phyloP scores from a whole-genome alignment of 2,888 invertebrate species.

The Clistopyga incitator region DNA sequence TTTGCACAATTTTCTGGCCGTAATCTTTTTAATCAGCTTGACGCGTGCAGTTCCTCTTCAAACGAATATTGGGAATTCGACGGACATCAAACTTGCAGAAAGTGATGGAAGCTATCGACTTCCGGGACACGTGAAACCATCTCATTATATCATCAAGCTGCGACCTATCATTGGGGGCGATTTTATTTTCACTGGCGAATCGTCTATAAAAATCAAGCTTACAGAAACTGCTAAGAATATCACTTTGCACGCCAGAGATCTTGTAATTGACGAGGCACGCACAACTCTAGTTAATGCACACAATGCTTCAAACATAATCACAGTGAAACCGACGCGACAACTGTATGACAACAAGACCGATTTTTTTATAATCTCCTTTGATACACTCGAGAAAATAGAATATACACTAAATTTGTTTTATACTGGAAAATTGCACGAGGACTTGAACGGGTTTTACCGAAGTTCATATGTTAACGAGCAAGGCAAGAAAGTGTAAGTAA shows the following conservation, averaged over 20 bases:
- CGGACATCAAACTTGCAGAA: background rate
- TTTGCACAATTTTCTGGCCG: background rate
- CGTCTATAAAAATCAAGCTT: slow-evolving; percentile 25
- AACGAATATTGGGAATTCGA: background rate
- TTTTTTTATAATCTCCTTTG: slow-evolving; percentile 34
- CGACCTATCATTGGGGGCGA: slow-evolving; percentile 83
- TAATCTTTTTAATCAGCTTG: background rate
- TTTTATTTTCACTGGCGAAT: slow-evolving; percentile 48
- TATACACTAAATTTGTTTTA: slow-evolving; percentile 86
- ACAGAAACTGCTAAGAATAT: rapidly evolving
- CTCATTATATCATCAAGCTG: slow-evolving; percentile 85
- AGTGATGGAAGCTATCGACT: slow-evolving; percentile 78
- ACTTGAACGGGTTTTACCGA: slow-evolving; percentile 89
- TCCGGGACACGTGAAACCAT: slow-evolving; percentile 85
- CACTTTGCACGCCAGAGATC: slow-evolving; percentile 63
- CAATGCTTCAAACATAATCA: no score
- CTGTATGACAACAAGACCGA: background rate
- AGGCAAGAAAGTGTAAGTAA: slow-evolving; percentile 80
- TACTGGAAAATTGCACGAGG: slow-evolving; percentile 86
- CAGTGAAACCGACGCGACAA: background rate
- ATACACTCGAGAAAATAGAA: slow-evolving; percentile 74
- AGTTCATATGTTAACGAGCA: slow-evolving; percentile 86
- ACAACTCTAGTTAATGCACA: background rate
- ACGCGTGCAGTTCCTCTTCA: background rate
- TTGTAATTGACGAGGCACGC: slow-evolving; percentile 7